phyloP scores from a whole-genome alignment of 2,113 vertebrate species.

The Pholis gunnellus region DNA sequence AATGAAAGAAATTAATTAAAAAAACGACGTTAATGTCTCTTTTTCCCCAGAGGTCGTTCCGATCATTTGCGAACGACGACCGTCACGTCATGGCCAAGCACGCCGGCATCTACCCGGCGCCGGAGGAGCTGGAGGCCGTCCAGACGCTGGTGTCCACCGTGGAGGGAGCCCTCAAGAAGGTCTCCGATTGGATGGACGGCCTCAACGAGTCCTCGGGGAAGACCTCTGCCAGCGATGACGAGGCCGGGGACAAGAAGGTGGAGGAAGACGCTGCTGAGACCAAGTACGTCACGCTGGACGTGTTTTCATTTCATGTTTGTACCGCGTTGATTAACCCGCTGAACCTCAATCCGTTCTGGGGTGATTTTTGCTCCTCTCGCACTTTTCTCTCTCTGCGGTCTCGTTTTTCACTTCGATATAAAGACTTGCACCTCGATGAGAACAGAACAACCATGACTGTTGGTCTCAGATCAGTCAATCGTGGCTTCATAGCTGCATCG shows the following conservation, averaged over 20 bases:
- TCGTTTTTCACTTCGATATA: no score
- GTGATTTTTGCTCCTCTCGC: no score
- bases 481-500: no score
- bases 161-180: conserved; percentile 93
- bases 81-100: conserved; percentile 96
- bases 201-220: conserved; percentile 87
- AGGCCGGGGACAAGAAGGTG: conserved; percentile 77
- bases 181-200: conserved; percentile 91
- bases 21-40: neutral
- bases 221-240: conserved; percentile 62
- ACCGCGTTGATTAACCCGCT: neutral
- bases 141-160: conserved; percentile 94
- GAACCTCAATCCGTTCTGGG: no score
- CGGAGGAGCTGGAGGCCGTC: conserved; percentile 93
- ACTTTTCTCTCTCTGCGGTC: no score
- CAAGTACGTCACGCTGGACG: conserved; percentile 38
- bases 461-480: no score
- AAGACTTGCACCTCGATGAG: no score
- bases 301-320: neutral
- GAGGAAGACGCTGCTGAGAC: conserved; percentile 80
- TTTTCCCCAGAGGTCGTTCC: conserved; percentile 63
- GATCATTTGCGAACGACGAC: conserved; percentile 84
- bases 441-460: no score
- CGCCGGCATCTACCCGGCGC: conserved; percentile 90
- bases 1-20: neutral